Evolutionary conservation across 2,113 vertebrate species (phyloP).

Genomic region (Ardeotis arabs): DNA sequence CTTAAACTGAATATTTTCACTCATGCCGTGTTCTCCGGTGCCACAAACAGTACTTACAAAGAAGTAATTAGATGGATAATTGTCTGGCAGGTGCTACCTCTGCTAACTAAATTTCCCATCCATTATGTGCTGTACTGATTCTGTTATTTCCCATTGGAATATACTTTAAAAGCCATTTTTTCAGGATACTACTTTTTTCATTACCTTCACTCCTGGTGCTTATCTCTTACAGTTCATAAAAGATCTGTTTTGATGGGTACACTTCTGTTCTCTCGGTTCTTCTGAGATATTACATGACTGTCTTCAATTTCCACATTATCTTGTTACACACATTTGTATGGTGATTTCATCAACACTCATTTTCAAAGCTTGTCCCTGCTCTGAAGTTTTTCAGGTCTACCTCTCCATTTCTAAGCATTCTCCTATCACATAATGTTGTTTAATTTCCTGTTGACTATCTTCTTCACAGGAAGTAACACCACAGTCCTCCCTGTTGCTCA

Average conservation of each 20-base stretch:
- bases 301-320: neutral
- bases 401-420: neutral
- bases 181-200: neutral
- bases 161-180: neutral
- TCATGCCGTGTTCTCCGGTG: neutral
- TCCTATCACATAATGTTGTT: neutral
- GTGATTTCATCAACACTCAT: neutral
- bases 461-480: neutral
- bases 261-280: neutral
- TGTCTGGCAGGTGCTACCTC: neutral
- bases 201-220: neutral
- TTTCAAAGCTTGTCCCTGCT: neutral
- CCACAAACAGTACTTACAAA: neutral
- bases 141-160: neutral
- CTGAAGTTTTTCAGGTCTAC: neutral
- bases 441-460: conserved; percentile 14
- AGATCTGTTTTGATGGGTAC: neutral
- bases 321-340: neutral
- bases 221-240: conserved; percentile 6
- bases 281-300: neutral
- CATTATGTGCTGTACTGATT: neutral
- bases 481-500: neutral
- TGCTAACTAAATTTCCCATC: neutral
- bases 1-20: neutral
- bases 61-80: neutral